These are phyloP conservation scores for Polyodon spathula DNA, from an alignment of 2,113 vertebrate genomes.

Conservation along the genomic window DNA sequence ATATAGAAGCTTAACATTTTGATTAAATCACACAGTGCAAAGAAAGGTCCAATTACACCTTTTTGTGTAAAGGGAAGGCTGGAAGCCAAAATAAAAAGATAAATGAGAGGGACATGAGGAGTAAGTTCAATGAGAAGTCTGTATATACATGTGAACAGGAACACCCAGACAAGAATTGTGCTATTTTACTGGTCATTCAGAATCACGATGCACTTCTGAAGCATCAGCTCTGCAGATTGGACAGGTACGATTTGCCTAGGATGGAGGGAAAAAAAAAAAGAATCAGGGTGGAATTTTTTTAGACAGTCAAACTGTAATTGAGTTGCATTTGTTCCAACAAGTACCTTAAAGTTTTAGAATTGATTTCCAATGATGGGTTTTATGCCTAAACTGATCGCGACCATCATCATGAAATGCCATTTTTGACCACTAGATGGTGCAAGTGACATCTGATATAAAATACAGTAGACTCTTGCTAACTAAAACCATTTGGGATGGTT, in stretches of 20 bases:
- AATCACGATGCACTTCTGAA: conserved; percentile 93
- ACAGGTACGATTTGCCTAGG: conserved; percentile 90
- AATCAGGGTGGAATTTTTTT: too few relatives aligned
- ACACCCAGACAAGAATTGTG: conserved; percentile 55
- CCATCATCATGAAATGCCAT: too few relatives aligned
- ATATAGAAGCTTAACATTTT: conserved; percentile 64
- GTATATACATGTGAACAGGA: conserved; percentile 57
- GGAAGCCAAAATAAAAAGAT: conserved; percentile 50
- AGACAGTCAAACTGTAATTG: too few relatives aligned
- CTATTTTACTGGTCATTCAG: conserved; percentile 72
- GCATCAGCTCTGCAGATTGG: conserved; percentile 96
- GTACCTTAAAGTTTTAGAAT: too few relatives aligned
- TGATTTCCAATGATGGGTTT: too few relatives aligned
- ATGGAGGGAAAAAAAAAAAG: neutral
- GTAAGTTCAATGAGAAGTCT: conserved; percentile 57
- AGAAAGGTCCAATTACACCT: conserved; percentile 65
- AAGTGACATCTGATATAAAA: too few relatives aligned
- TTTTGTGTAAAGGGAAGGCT: conserved; percentile 65
- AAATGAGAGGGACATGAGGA: conserved; percentile 25
- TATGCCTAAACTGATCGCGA: too few relatives aligned
- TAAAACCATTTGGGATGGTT: too few relatives aligned
- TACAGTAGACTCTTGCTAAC: too few relatives aligned
- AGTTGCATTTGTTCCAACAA: too few relatives aligned
- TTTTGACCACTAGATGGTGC: too few relatives aligned
- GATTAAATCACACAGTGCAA: conserved; percentile 79